Conservation (phyloP, 2,888 invertebrate genomes). For the Heliconius cydno region DNA sequence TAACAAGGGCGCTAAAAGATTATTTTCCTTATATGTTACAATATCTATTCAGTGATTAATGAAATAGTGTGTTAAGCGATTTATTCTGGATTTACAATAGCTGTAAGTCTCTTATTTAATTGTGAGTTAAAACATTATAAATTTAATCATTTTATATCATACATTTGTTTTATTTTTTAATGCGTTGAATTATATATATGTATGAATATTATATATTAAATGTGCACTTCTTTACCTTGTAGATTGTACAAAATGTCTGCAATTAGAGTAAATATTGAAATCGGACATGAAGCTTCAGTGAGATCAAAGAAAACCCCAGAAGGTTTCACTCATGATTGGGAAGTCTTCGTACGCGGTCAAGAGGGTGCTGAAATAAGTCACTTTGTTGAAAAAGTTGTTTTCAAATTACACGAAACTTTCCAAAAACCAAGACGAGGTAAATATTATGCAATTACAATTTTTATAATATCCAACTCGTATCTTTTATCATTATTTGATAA, state of each 20-base stretch:
- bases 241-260: conserved; percentile 68
- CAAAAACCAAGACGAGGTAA: conserved; percentile 95
- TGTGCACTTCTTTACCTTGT: conserved; percentile 46
- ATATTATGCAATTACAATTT: conserved; percentile 31
- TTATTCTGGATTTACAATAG: conserved; percentile 46
- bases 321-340: conserved; percentile 99
- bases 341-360: conserved; percentile 94
- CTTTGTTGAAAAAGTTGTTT: conserved; percentile 96
- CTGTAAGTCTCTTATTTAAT: conserved; percentile 18
- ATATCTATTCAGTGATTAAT: conserved; percentile 56
- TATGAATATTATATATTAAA: conserved; percentile 32
- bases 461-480: conserved; percentile 23
- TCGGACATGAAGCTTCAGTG: conserved; percentile 94
- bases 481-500: conserved; percentile 23
- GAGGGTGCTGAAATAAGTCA: conserved; percentile 94
- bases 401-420: conserved; percentile 95
- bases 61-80: conserved; percentile 55
- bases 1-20: conserved; percentile 83
- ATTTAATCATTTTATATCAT: conserved; percentile 42
- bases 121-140: conserved; percentile 35
- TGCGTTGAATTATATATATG: conserved; percentile 33
- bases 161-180: conserved; percentile 42
- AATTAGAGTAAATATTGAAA: conserved; percentile 91
- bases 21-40: conserved; percentile 66
- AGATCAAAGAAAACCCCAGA: conserved; percentile 92